These are phyloP conservation scores for Sylvicola cinctus DNA, from an alignment of 2,888 invertebrate genomes.

Conservation along the genomic window DNA sequence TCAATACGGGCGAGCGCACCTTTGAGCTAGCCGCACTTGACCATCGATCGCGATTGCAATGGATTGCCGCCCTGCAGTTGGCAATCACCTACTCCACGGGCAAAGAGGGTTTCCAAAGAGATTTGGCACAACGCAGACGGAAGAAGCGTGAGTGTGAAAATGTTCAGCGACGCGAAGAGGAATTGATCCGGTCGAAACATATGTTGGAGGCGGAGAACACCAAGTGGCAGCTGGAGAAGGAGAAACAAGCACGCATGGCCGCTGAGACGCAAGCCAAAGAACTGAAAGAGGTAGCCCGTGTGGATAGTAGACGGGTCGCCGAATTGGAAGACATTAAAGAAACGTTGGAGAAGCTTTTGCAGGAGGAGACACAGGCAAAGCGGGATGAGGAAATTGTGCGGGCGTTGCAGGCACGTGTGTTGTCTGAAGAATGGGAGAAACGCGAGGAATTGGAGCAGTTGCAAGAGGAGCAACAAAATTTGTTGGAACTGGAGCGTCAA, in stretches of 20 bases:
- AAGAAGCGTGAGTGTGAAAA: slow-evolving; percentile 20
- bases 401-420: slow-evolving; percentile 44
- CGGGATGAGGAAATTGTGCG: slow-evolving; percentile 65
- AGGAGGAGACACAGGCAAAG: slow-evolving; percentile 69
- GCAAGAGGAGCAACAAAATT: slow-evolving; percentile 53
- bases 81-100: slow-evolving; percentile 50
- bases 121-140: slow-evolving; percentile 32
- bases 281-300: slow-evolving; percentile 42
- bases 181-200: slow-evolving; percentile 33
- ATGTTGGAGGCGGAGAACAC: slow-evolving; percentile 36
- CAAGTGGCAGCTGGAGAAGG: slow-evolving; percentile 37
- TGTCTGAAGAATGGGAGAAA: slow-evolving; percentile 69
- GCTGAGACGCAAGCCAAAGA: slow-evolving; percentile 36
- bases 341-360: slow-evolving; percentile 47
- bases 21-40: slow-evolving; percentile 53
- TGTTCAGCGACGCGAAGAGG: slow-evolving; percentile 29
- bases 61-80: slow-evolving; percentile 52
- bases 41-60: slow-evolving; percentile 52
- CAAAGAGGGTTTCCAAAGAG: slow-evolving; percentile 46
- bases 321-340: slow-evolving; percentile 50
- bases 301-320: slow-evolving; percentile 49
- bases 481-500: slow-evolving; percentile 51
- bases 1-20: slow-evolving; percentile 49
- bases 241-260: slow-evolving; percentile 33
- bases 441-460: slow-evolving; percentile 58